Conservation (phyloP, 2,888 invertebrate species). For the Diplolepis rosae region DNA sequence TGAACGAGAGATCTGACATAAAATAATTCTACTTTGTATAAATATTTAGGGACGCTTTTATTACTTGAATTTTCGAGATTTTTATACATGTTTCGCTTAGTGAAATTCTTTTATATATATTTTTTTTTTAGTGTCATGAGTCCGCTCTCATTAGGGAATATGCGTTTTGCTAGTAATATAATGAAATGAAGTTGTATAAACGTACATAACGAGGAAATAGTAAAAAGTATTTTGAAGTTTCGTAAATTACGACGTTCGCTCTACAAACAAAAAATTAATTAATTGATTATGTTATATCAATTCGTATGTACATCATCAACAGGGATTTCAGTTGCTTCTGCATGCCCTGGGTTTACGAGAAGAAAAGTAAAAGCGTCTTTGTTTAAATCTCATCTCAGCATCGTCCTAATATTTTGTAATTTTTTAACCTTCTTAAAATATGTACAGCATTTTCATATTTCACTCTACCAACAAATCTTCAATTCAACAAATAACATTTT, state of each 20-base stretch:
- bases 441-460: no score
- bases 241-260: not conserved
- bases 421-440: not conserved
- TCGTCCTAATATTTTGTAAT: not conserved
- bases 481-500: no score
- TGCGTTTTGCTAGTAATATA: not conserved
- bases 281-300: no score
- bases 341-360: no score
- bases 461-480: no score
- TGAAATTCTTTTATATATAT: slow-evolving; percentile 1
- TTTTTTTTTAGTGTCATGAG: slow-evolving; percentile 10
- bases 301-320: no score
- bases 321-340: no score
- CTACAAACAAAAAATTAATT: not conserved
- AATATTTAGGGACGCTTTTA: slow-evolving; percentile 24
- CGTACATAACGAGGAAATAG: not conserved
- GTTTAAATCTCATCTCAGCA: not conserved
- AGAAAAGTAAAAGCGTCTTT: not conserved
- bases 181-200: not conserved
- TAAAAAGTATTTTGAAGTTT: slow-evolving; percentile 10
- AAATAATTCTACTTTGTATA: slow-evolving; percentile 17
- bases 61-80: slow-evolving; percentile 22
- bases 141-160: not conserved
- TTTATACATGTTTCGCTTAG: slow-evolving; percentile 24
- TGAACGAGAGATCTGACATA: slow-evolving; percentile 34